These are phyloP conservation scores for Eulemur rufifrons DNA, from an alignment of 2,113 vertebrate species.

Conservation along the genomic window DNA sequence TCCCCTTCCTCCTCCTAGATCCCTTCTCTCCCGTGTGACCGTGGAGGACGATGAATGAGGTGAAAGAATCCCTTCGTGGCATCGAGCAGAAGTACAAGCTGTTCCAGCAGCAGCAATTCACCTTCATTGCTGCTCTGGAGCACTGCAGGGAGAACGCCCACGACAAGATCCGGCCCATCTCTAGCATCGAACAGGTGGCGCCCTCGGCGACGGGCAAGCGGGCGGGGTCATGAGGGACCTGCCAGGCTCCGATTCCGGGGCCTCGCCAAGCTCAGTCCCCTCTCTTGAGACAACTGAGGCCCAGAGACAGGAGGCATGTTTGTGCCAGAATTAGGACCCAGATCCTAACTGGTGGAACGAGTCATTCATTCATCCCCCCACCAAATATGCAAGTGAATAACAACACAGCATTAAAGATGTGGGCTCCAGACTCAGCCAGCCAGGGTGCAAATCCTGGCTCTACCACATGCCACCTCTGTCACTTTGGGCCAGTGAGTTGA, in stretches of 20 bases:
- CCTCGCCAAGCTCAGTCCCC: accelerated
- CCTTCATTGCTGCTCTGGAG: conserved; percentile 84
- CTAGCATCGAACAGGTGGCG: conserved; percentile 84
- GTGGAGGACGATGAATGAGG: conserved; percentile 78
- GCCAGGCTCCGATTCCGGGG: background rate
- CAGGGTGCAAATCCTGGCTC: background rate
- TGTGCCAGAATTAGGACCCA: background rate
- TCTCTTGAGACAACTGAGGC: background rate
- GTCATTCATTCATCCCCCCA: background rate
- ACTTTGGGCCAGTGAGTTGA: background rate
- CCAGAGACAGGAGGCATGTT: accelerated
- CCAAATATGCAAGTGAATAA: accelerated
- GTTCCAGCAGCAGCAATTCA: conserved; percentile 90
- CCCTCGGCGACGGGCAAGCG: accelerated
- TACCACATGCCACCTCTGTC: background rate
- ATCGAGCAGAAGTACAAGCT: conserved; percentile 82
- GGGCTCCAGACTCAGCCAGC: background rate
- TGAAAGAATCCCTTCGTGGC: conserved; percentile 77
- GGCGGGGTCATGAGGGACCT: accelerated
- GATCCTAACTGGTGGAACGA: background rate
- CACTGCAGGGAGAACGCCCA: conserved; percentile 83
- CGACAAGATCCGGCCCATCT: conserved; percentile 82
- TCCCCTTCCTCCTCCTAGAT: background rate
- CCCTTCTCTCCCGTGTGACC: background rate
- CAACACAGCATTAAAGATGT: accelerated